These are phyloP conservation scores for Batillaria attramentaria DNA, from an alignment of 1,140 invertebrate genomes.

Conservation along the genomic window DNA sequence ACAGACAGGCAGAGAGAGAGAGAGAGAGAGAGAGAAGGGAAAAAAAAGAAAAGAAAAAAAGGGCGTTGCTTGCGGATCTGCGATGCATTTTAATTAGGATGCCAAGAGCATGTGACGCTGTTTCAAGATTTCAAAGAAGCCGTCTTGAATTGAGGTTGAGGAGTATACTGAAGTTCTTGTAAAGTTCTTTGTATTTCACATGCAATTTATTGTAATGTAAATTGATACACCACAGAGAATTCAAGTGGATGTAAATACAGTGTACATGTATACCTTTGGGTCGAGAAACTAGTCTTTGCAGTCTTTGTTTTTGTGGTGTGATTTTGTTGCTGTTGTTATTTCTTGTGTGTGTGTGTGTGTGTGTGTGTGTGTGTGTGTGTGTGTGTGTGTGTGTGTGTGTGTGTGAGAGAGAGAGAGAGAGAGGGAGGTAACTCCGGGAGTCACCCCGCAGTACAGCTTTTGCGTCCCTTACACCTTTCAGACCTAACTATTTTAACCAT, in stretches of 20 bases:
- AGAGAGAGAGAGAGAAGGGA: not conserved
- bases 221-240: not conserved
- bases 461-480: not conserved
- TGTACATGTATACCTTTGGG: not conserved
- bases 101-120: not conserved
- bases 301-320: not conserved
- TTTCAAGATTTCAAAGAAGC: not conserved
- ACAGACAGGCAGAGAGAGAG: not conserved
- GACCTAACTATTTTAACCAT: not conserved
- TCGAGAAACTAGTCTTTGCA: not conserved
- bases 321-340: not conserved
- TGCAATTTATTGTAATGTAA: not conserved
- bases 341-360: not conserved
- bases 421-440: not conserved
- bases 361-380: slow-evolving; percentile 3
- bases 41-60: not conserved
- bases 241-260: not conserved
- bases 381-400: not conserved
- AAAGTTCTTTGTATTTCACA: not conserved
- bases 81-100: not conserved
- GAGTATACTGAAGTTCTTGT: not conserved
- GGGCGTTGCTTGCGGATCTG: no score
- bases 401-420: not conserved
- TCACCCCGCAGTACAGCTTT: not conserved
- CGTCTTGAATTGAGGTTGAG: not conserved